phyloP scores from a whole-genome alignment of 2,113 vertebrate species.

The Pitta sordida region DNA sequence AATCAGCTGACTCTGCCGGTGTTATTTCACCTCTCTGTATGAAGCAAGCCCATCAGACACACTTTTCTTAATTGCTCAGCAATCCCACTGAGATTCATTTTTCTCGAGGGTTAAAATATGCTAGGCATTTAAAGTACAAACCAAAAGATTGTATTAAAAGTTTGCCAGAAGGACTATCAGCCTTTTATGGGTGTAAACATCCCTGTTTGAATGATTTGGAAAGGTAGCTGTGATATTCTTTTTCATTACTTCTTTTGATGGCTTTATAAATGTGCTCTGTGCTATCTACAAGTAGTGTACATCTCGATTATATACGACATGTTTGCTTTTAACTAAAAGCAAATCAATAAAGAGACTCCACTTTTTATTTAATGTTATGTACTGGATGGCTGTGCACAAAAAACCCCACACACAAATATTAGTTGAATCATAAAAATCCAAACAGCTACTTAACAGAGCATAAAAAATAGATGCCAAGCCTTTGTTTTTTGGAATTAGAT shows the following conservation, averaged over 20 bases:
- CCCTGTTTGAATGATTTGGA: background rate
- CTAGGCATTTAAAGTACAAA: constrained; percentile 14
- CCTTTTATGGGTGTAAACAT: background rate
- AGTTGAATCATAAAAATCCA: constrained; percentile 22
- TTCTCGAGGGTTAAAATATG: constrained; percentile 27
- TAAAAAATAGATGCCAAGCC: background rate
- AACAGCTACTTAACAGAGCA: constrained; percentile 5
- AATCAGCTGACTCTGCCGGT: background rate
- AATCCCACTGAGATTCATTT: constrained; percentile 53
- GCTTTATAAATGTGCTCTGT: constrained; percentile 6
- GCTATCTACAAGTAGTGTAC: background rate
- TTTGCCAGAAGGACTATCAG: background rate
- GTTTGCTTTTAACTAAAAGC: constrained; percentile 35
- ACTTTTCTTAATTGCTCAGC: constrained; percentile 51
- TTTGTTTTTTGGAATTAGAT: background rate
- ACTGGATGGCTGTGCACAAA: background rate
- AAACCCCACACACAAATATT: background rate
- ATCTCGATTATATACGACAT: background rate
- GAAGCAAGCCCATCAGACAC: constrained; percentile 26
- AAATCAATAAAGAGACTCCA: constrained; percentile 23
- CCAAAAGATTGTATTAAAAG: constrained; percentile 21
- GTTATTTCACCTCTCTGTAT: constrained; percentile 18
- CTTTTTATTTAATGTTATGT: constrained; percentile 7
- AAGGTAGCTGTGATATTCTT: background rate
- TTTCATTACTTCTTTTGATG: background rate